Evolutionary conservation across 92 coral and sea anemone genomes (phyloP).

Genomic region (Meandrina meandrites): DNA sequence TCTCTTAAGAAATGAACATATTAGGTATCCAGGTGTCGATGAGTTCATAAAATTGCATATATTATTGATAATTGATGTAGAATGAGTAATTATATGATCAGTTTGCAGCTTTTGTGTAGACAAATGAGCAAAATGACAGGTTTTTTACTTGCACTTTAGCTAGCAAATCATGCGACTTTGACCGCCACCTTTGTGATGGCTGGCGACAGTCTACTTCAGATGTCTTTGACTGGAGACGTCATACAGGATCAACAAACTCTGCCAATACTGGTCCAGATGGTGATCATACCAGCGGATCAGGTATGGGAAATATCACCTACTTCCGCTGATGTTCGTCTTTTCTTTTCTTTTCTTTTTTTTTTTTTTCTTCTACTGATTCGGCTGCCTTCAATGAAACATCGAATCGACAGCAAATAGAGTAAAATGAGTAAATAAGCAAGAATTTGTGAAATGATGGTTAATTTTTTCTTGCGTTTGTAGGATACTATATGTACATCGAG

Average conservation of each 20-base stretch:
- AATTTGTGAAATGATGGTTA: too few species aligned
- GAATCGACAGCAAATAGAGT: not conserved
- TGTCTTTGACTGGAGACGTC: constrained; percentile 22
- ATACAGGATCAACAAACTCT: not conserved
- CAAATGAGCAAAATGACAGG: not conserved
- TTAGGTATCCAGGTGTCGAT: too few species aligned
- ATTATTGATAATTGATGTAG: too few species aligned
- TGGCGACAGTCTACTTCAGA: not conserved
- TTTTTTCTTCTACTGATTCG: not conserved
- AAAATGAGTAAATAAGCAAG: not conserved
- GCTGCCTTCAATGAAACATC: not conserved
- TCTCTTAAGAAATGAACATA: too few species aligned
- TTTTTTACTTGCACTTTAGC: not conserved
- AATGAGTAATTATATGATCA: too few species aligned
- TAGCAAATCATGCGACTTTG: not conserved
- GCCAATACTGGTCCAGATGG: not conserved
- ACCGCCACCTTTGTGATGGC: not conserved
- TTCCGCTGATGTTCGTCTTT: not conserved
- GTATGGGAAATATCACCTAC: not conserved
- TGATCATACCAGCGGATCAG: constrained; percentile 4
- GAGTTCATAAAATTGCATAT: too few species aligned
- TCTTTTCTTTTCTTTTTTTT: too few species aligned
- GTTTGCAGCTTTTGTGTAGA: not conserved
- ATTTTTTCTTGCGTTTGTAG: not conserved
- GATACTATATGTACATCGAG: constrained; percentile 13